Evolutionary conservation across 2,888 invertebrate species (phyloP).

Genomic region (Rotaria macrura): DNA sequence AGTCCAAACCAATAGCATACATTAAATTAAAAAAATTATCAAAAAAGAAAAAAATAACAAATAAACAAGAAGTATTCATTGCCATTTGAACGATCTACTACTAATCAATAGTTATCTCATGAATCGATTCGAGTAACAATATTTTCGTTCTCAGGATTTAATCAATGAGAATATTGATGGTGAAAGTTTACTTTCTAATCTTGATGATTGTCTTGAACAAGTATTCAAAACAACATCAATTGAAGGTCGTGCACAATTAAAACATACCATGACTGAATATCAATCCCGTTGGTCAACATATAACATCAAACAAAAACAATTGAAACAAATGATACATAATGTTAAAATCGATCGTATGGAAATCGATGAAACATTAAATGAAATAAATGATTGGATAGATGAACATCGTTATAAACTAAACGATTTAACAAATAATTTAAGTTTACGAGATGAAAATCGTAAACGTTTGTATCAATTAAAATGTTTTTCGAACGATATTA

Average conservation of each 20-base stretch:
- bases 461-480: slow-evolving; percentile 18
- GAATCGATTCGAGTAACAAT: too few relatives aligned
- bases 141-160: not conserved
- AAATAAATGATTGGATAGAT: not conserved
- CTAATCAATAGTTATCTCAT: too few relatives aligned
- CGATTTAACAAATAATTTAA: not conserved
- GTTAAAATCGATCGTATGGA: not conserved
- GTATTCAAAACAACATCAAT: not conserved
- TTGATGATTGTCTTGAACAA: slow-evolving; percentile 1
- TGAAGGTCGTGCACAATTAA: not conserved
- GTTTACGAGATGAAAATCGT: slow-evolving; percentile 16
- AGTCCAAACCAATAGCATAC: too few relatives aligned
- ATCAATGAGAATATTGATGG: not conserved
- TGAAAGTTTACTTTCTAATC: not conserved
- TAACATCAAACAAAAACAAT: not conserved
- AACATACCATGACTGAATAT: not conserved
- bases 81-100: too few relatives aligned
- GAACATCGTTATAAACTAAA: not conserved
- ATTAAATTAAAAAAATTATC: too few relatives aligned
- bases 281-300: slow-evolving; percentile 9
- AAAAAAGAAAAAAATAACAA: too few relatives aligned
- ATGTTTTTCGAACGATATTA: not conserved
- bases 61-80: too few relatives aligned
- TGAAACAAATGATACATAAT: not conserved
- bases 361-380: not conserved